Evolutionary conservation across 2,113 vertebrate genomes (phyloP).

Genomic region (Chaenogobius annularis): DNA sequence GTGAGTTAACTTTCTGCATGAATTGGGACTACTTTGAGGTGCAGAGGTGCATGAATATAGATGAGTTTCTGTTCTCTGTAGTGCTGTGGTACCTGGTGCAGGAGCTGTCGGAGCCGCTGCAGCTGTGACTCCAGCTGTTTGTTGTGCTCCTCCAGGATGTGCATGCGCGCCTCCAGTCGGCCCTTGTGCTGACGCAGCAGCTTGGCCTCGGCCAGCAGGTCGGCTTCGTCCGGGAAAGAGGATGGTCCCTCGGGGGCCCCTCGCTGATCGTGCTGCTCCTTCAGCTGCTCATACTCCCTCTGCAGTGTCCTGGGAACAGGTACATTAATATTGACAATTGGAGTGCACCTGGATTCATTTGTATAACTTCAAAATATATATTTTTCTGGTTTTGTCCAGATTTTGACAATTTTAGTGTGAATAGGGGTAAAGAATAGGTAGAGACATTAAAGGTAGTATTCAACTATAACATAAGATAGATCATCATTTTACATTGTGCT

Average conservation of each 20-base stretch:
- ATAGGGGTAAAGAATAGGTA: too few relatives aligned
- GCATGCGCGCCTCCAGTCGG: slow-evolving; percentile 94
- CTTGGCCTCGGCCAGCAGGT: slow-evolving; percentile 86
- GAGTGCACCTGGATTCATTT: background rate
- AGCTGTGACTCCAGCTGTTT: slow-evolving; percentile 97
- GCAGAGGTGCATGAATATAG: slow-evolving; percentile 1
- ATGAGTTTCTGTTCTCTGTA: slow-evolving; percentile 5
- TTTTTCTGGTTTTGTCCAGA: background rate
- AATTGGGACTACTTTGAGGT: background rate
- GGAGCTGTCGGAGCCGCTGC: slow-evolving; percentile 89
- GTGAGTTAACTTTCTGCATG: background rate
- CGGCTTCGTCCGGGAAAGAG: slow-evolving; percentile 65
- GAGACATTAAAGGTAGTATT: too few relatives aligned
- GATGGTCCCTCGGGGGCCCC: slow-evolving; percentile 64
- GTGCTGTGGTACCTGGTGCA: slow-evolving; percentile 85
- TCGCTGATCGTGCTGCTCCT: slow-evolving; percentile 85
- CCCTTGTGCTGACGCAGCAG: slow-evolving; percentile 96
- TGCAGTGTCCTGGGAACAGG: slow-evolving; percentile 80
- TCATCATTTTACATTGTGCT: too few relatives aligned
- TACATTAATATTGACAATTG: background rate
- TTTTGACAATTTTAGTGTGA: background rate
- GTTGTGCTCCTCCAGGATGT: slow-evolving; percentile 97
- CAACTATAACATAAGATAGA: too few relatives aligned
- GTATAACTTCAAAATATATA: too few relatives aligned
- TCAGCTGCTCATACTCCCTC: slow-evolving; percentile 91